These are phyloP conservation scores for Ataeniobius toweri DNA, from an alignment of 2,797 vertebrate species.

Conservation along the genomic window DNA sequence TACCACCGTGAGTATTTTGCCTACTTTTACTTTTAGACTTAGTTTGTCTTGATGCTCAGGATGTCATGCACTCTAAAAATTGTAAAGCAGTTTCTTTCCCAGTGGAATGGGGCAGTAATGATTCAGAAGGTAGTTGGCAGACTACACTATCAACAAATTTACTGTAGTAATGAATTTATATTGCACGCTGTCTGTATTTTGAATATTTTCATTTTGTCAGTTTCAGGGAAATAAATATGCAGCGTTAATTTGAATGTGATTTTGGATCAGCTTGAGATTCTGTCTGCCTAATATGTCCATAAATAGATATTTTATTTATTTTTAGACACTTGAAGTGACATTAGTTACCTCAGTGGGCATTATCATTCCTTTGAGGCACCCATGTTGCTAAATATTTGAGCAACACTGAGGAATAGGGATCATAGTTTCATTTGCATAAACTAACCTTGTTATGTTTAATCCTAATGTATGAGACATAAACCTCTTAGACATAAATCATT, in stretches of 20 bases:
- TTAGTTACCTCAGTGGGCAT: slow-evolving; percentile 1
- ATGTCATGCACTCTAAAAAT: slow-evolving; percentile 18
- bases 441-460: background rate
- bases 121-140: slow-evolving; percentile 5
- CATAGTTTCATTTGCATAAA: background rate
- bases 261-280: background rate
- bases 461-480: background rate
- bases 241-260: background rate
- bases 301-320: background rate
- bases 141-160: background rate
- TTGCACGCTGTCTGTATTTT: background rate
- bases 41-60: slow-evolving; percentile 17
- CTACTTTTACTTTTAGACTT: slow-evolving; percentile 5
- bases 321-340: slow-evolving; percentile 1
- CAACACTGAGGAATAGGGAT: background rate
- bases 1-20: slow-evolving; percentile 86
- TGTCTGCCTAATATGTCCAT: background rate
- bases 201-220: background rate
- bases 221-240: background rate
- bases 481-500: background rate
- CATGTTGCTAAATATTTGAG: background rate
- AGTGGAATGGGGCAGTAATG: slow-evolving; percentile 6
- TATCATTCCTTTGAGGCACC: background rate
- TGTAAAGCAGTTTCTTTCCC: slow-evolving; percentile 11
- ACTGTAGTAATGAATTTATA: slow-evolving; percentile 4